phyloP scores from a whole-genome alignment of 2,113 vertebrate genomes.

The Lampris incognitus region DNA sequence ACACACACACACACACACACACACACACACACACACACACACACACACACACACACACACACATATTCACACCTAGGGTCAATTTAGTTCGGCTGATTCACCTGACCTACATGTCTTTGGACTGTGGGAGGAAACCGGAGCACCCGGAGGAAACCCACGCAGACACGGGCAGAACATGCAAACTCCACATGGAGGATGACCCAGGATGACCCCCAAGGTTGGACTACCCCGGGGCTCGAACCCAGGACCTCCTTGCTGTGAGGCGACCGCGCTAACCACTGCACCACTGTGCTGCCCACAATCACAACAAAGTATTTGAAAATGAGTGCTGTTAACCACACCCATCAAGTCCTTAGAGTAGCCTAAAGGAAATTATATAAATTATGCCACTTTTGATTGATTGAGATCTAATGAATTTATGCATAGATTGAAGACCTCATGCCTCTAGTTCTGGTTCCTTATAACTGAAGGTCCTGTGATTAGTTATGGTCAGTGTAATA shows the following conservation, averaged over 20 bases:
- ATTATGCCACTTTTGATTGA: constrained; percentile 16
- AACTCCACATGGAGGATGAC: too few species aligned
- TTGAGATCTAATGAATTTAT: constrained; percentile 25
- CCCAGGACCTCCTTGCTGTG: too few species aligned
- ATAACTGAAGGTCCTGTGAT: constrained; percentile 68
- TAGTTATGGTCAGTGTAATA: constrained; percentile 64
- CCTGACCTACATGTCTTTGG: too few species aligned
- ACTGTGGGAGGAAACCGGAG: too few species aligned
- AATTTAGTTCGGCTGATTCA: too few species aligned
- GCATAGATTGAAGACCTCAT: constrained; percentile 5
- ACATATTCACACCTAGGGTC: not conserved
- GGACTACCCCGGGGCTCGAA: too few species aligned
- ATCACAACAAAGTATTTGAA: not conserved
- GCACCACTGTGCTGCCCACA: not conserved
- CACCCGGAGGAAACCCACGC: too few species aligned
- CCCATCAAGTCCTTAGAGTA: constrained; percentile 4
- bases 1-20: not conserved
- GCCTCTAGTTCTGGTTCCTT: constrained; percentile 45
- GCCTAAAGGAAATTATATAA: constrained; percentile 10
- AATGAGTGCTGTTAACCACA: constrained; percentile 5
- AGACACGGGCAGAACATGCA: too few species aligned
- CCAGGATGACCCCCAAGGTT: too few species aligned
- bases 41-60: not conserved
- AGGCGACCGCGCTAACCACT: too few species aligned
- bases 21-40: too few species aligned